Conservation (phyloP, 2,888 invertebrate species). For the Mimas tiliae region DNA sequence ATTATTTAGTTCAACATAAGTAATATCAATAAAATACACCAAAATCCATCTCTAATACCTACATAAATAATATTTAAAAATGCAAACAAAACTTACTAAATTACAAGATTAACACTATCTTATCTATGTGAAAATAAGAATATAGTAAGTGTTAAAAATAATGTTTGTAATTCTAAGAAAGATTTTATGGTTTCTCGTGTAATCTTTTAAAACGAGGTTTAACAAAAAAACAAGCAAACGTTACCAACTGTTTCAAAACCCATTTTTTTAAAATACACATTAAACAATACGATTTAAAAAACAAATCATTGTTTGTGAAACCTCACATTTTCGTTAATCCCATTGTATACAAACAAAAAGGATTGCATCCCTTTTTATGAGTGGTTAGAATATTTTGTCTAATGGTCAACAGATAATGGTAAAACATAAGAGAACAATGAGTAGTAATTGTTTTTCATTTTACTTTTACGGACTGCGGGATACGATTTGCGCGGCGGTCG, state of each 20-base stretch:
- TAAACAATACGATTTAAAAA: conserved; percentile 28
- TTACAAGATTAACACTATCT: not conserved
- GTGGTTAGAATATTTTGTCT: conserved; percentile 33
- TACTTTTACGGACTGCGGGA: conserved; percentile 44
- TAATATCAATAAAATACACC: no score
- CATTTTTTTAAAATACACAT: not conserved
- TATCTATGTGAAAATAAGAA: not conserved
- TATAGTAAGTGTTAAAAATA: conserved; percentile 4
- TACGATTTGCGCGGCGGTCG: conserved; percentile 31
- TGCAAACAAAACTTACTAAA: not conserved
- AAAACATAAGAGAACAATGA: conserved; percentile 60
- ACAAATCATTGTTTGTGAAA: conserved; percentile 28
- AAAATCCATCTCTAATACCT: no score
- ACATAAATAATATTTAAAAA: no score
- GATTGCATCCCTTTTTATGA: conserved; percentile 24
- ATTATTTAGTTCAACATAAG: no score
- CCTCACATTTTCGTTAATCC: conserved; percentile 30
- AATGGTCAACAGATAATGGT: conserved; percentile 51
- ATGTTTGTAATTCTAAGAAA: not conserved
- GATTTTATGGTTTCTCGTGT: not conserved
- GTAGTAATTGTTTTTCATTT: conserved; percentile 54
- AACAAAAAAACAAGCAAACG: not conserved
- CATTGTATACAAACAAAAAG: conserved; percentile 38
- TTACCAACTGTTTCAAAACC: not conserved
- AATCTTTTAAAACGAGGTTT: not conserved